Evolutionary conservation across 1,140 invertebrate genomes (phyloP).

Genomic region (Tetraneura akinire): DNA sequence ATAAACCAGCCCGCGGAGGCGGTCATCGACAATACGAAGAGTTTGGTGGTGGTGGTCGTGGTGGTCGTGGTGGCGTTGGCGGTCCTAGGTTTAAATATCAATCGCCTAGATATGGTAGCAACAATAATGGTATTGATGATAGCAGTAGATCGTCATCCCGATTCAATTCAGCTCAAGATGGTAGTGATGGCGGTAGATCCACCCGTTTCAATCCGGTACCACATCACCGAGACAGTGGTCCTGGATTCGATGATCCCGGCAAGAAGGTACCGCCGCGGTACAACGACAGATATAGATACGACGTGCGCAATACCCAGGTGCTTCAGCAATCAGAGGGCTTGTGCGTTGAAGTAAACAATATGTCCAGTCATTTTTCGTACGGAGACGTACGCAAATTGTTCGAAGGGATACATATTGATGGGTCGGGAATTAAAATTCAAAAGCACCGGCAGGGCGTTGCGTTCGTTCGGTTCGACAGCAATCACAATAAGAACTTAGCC

Average conservation of each 20-base stretch:
- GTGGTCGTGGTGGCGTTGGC: not conserved
- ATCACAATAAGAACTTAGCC: constrained; percentile 21
- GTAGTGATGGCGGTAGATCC: not conserved
- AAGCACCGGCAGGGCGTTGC: constrained; percentile 37
- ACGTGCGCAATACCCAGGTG: not conserved
- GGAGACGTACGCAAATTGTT: constrained; percentile 33
- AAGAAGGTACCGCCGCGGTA: not conserved
- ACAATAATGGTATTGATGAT: not conserved
- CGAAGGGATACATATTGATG: constrained; percentile 37
- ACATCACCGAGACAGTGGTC: not conserved
- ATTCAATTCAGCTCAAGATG: not conserved
- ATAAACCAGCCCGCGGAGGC: not conserved
- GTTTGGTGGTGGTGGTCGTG: not conserved
- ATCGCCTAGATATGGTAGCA: not conserved
- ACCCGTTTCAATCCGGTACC: not conserved
- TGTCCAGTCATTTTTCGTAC: constrained; percentile 24
- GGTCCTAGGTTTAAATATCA: constrained; percentile 16
- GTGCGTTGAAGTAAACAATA: constrained; percentile 30
- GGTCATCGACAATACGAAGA: not conserved
- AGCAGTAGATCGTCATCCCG: not conserved
- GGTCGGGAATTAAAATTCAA: constrained; percentile 21
- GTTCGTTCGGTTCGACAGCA: constrained; percentile 17
- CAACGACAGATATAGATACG: constrained; percentile 40
- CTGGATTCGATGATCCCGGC: not conserved
- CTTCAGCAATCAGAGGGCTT: not conserved